Evolutionary conservation across 2,113 vertebrate genomes (phyloP).

Genomic region (Variabilichromis moorii): DNA sequence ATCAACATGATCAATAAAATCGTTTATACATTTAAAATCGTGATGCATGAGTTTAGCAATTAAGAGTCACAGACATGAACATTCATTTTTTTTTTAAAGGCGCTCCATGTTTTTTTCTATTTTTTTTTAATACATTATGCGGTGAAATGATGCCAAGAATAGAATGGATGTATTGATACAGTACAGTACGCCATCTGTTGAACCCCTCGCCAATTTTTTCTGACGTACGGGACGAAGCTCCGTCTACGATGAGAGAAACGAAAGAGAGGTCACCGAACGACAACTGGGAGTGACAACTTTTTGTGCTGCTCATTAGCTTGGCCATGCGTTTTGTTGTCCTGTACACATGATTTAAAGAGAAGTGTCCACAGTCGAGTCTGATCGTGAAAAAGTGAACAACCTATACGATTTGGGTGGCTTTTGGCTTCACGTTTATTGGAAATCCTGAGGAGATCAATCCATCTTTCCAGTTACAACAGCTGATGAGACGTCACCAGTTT

Average conservation of each 20-base stretch:
- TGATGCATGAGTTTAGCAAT: conserved; percentile 38
- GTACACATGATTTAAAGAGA: conserved; percentile 13
- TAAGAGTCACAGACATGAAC: conserved; percentile 53
- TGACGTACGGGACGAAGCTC: neutral
- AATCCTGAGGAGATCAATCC: conserved; percentile 59
- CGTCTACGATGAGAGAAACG: neutral
- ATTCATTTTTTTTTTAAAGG: conserved; percentile 34
- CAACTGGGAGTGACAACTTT: neutral
- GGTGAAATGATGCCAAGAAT: conserved; percentile 2
- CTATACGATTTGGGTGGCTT: conserved; percentile 22
- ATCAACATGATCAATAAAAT: conserved; percentile 45
- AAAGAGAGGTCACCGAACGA: neutral
- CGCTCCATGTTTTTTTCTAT: neutral
- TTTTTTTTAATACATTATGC: neutral
- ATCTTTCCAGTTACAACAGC: conserved; percentile 42
- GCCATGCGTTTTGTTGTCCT: conserved; percentile 43
- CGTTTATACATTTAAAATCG: conserved; percentile 50
- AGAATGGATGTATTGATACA: neutral
- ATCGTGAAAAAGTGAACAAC: conserved; percentile 29
- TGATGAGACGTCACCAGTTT: neutral
- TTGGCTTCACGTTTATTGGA: conserved; percentile 51
- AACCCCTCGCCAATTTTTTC: neutral
- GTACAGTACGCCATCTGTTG: neutral
- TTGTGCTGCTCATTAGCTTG: conserved; percentile 41
- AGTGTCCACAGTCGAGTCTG: conserved; percentile 6